Conservation (phyloP, 2,113 vertebrate species). For the Varanus salvator region DNA sequence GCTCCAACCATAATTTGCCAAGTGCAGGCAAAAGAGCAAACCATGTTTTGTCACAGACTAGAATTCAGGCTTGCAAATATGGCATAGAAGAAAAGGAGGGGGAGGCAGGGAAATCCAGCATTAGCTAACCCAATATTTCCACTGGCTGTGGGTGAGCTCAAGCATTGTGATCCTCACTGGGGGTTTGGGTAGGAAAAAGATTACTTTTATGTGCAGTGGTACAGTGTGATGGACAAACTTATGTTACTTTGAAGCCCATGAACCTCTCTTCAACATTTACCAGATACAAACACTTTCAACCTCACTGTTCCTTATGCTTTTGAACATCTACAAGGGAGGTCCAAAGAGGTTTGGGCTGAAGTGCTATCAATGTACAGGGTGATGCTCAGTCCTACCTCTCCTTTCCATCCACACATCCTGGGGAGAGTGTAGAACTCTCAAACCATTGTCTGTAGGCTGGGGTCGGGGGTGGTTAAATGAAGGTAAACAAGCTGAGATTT, state of each 20-base stretch:
- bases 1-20: background rate
- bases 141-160: background rate
- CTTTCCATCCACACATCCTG: too few relatives aligned
- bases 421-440: too few relatives aligned
- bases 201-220: background rate
- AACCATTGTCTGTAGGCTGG: too few relatives aligned
- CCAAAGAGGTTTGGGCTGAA: too few relatives aligned
- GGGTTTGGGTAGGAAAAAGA: background rate
- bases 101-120: too few relatives aligned
- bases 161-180: background rate
- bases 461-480: too few relatives aligned
- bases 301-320: too few relatives aligned
- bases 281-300: background rate
- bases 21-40: background rate
- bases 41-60: background rate
- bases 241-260: background rate
- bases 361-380: too few relatives aligned
- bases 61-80: background rate
- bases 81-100: background rate
- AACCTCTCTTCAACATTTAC: background rate
- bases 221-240: too few relatives aligned
- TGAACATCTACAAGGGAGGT: too few relatives aligned
- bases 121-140: background rate
- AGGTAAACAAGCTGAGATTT: too few relatives aligned
- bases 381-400: too few relatives aligned